These are phyloP conservation scores for Himalopsyche kuldschensis DNA, from an alignment of 2,888 invertebrate genomes.

Conservation along the genomic window DNA sequence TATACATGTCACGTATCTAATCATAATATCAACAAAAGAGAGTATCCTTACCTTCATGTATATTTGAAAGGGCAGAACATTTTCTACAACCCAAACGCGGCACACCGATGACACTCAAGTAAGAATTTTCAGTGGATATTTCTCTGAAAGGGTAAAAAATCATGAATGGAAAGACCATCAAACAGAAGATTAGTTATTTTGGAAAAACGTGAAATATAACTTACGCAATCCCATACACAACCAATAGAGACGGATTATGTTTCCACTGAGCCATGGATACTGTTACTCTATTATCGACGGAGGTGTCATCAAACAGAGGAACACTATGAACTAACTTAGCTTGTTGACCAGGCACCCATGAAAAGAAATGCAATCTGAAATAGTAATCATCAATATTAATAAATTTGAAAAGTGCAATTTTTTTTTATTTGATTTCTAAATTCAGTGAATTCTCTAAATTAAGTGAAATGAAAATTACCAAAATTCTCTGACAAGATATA, in stretches of 20 bases:
- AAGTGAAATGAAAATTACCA: conserved; percentile 44
- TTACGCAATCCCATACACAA: conserved; percentile 63
- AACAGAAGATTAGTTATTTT: background rate
- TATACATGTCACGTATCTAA: background rate
- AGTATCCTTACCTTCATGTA: conserved; percentile 49
- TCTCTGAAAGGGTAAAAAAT: conserved; percentile 46
- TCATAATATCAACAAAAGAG: background rate
- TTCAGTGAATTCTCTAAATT: too few species aligned
- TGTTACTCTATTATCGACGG: conserved; percentile 61
- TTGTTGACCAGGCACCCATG: conserved; percentile 54
- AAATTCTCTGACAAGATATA: background rate
- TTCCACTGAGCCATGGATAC: conserved; percentile 68
- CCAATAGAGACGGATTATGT: conserved; percentile 60
- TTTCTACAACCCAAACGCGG: conserved; percentile 66
- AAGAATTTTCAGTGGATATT: conserved; percentile 56
- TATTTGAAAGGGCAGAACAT: conserved; percentile 59
- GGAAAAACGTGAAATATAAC: conserved; percentile 40
- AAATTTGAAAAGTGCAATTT: too few species aligned
- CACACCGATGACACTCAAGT: conserved; percentile 60
- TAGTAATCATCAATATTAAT: conserved; percentile 43
- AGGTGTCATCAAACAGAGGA: conserved; percentile 64
- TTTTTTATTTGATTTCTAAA: too few species aligned
- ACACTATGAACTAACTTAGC: conserved; percentile 57
- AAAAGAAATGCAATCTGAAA: conserved; percentile 54
- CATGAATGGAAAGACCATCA: background rate